Conservation (phyloP, 2,113 vertebrate species). For the Ptychochromis oligacanthus region DNA sequence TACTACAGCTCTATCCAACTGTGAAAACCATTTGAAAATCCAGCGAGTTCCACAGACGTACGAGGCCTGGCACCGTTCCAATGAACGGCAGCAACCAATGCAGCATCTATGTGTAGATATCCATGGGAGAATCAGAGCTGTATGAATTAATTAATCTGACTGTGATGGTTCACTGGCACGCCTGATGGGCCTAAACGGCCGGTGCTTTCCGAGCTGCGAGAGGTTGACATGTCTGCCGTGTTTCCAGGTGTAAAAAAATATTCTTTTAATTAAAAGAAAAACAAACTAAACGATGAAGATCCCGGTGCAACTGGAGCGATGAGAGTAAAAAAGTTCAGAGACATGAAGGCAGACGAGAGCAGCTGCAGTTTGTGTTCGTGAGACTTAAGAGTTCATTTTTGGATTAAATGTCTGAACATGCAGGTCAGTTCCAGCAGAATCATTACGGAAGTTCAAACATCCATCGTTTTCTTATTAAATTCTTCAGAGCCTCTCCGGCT, state of each 20-base stretch:
- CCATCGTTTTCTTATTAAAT: too few species aligned
- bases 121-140: too few species aligned
- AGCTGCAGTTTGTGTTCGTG: background rate
- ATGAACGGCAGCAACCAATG: too few species aligned
- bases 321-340: background rate
- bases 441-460: background rate
- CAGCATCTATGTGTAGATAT: rapidly evolving
- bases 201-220: background rate
- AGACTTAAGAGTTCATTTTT: background rate
- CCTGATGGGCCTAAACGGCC: too few species aligned
- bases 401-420: background rate
- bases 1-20: too few species aligned
- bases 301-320: background rate
- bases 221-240: rapidly evolving
- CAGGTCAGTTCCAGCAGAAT: background rate
- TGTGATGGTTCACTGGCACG: too few species aligned
- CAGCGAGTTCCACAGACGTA: too few species aligned
- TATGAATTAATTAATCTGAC: too few species aligned
- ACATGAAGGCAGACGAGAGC: background rate
- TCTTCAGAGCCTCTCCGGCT: background rate
- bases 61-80: too few species aligned
- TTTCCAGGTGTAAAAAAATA: background rate
- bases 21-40: too few species aligned
- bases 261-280: background rate
- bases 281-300: background rate